Conservation (phyloP, 2,113 vertebrate species). For the Nannobrachium achirus region DNA sequence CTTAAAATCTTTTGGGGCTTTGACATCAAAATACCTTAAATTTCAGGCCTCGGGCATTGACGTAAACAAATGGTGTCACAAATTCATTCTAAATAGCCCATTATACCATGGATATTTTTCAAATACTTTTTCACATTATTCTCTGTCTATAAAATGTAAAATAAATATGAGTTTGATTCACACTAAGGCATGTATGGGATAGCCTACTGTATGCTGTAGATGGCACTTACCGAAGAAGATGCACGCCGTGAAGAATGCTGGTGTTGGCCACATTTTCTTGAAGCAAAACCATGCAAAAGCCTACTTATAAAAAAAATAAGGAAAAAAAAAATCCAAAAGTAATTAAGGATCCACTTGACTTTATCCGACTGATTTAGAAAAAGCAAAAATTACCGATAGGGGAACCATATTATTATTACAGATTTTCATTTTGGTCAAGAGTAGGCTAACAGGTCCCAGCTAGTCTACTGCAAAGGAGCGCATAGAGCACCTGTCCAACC, state of each 20-base stretch:
- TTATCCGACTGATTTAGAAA: slow-evolving; percentile 22
- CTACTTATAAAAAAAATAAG: too few species aligned
- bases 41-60: too few species aligned
- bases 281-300: neutral
- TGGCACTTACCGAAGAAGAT: slow-evolving; percentile 73
- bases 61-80: too few species aligned
- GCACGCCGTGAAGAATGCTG: slow-evolving; percentile 37
- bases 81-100: too few species aligned
- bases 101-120: too few species aligned
- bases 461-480: neutral
- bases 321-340: neutral
- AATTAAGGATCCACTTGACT: neutral
- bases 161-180: too few species aligned
- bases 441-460: neutral
- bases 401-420: neutral
- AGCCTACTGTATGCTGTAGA: too few species aligned
- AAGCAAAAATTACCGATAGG: neutral
- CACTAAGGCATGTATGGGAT: too few species aligned
- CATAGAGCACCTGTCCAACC: neutral
- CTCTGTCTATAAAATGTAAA: too few species aligned
- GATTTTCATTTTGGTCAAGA: slow-evolving; percentile 32
- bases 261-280: slow-evolving; percentile 56
- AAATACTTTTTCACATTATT: too few species aligned
- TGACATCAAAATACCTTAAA: too few species aligned
- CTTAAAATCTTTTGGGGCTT: too few species aligned